Evolutionary conservation across 92 coral and sea anemone species (phyloP).

Genomic region (Parazoanthus atlanticus): DNA sequence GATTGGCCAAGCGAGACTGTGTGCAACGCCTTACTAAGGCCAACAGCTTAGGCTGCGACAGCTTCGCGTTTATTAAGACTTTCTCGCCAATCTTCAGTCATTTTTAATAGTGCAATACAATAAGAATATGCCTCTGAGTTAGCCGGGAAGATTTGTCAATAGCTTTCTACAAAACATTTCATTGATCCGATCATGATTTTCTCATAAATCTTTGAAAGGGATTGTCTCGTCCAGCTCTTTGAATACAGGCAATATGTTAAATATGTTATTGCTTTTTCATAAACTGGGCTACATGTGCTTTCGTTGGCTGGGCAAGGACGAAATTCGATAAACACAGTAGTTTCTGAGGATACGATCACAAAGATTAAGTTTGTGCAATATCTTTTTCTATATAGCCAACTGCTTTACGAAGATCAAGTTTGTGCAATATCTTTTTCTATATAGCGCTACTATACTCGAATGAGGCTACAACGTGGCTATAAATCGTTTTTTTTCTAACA

Average conservation of each 20-base stretch:
- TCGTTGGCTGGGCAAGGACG: not conserved
- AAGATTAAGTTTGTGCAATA: conserved; percentile 40
- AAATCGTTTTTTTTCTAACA: not conserved
- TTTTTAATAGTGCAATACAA: conserved; percentile 25
- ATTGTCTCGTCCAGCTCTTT: too few species aligned
- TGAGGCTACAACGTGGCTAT: not conserved
- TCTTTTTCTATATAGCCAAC: conserved; percentile 21
- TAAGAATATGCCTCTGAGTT: conserved; percentile 47
- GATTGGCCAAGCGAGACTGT: too few species aligned
- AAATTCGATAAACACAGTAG: not conserved
- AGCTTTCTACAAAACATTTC: not conserved
- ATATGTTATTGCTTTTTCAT: too few species aligned
- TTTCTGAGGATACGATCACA: conserved; percentile 41
- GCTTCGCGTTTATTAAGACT: not conserved
- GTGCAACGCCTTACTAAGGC: too few species aligned
- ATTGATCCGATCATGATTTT: too few species aligned
- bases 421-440: conserved; percentile 25
- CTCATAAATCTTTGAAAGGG: conserved; percentile 4
- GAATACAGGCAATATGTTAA: too few species aligned
- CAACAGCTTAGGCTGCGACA: too few species aligned
- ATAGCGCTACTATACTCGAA: not conserved
- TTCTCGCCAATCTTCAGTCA: conserved; percentile 48
- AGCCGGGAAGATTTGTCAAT: conserved; percentile 53
- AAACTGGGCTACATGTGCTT: too few species aligned
- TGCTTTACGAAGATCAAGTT: conserved; percentile 44